A percentile compares a stretch with the other conserved stretches of the same genome.
phyloP scores from a whole-genome alignment of 2,888 invertebrate species.

The Aporophyla nigra region DNA sequence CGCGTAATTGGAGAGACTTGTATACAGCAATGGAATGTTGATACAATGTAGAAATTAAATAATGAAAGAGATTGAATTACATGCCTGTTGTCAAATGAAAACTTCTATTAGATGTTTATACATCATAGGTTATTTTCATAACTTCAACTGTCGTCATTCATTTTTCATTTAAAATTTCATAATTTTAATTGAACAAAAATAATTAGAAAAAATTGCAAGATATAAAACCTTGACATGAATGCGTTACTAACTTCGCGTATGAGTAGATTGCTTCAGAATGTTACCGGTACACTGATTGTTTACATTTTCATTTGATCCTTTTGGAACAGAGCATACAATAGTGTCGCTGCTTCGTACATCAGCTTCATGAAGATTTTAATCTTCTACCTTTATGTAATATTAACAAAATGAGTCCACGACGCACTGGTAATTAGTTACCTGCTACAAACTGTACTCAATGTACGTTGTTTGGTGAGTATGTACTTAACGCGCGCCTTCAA shows the following conservation, averaged over 20 bases:
- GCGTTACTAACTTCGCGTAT: background rate
- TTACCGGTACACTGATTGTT: background rate
- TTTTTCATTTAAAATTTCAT: background rate
- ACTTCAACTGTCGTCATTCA: background rate
- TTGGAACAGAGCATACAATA: background rate
- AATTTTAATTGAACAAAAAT: background rate
- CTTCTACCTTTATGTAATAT: too few relatives aligned
- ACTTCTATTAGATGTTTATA: too few relatives aligned
- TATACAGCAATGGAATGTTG: too few relatives aligned
- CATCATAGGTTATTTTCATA: too few relatives aligned
- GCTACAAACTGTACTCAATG: background rate
- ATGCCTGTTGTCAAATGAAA: too few relatives aligned
- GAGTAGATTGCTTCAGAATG: too few relatives aligned
- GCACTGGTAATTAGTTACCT: constrained; percentile 6
- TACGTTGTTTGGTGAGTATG: constrained; percentile 5
- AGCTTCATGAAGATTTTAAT: constrained; percentile 12
- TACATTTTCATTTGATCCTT: background rate
- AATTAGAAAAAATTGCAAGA: background rate
- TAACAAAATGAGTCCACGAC: background rate
- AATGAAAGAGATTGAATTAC: too few relatives aligned
- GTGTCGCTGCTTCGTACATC: background rate
- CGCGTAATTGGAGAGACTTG: too few relatives aligned
- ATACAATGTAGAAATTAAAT: too few relatives aligned
- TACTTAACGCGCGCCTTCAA: background rate
- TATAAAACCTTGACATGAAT: background rate